Evolutionary conservation across 2,797 vertebrate genomes (phyloP), one percentile per base, ranked within the genome.

Genomic region (Adelosebastes latens): DNA sequence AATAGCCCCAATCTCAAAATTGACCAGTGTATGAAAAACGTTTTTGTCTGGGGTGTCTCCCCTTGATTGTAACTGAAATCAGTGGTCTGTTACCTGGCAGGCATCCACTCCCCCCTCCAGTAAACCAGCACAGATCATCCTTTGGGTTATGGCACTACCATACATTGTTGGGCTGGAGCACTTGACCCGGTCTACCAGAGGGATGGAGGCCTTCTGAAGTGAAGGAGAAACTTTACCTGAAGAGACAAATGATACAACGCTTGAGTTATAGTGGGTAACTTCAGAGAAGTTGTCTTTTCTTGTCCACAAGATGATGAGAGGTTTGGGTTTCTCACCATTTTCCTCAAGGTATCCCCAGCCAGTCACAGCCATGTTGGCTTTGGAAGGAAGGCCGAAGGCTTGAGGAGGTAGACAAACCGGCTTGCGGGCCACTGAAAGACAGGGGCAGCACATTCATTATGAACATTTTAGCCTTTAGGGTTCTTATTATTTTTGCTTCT

Each of bases 121-220:
- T 81, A 70, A 90, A 20, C 98, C 97, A 0, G 98, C 98, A 18
- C 98, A 99, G 68, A 99, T 83, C 98, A 99, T 99, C 83, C 86
- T 95, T 34, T 81, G 6, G 0, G 95, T 96, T 34, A 99, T 84
- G 1, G 89, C 46, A 0, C 52, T 32, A 0, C 95, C 96, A 59
- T 99, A 99, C 1, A 97, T 79, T 0, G 36, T 0, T 1, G 88
- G 81, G 5, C 89, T 91, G 39, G 97, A 95, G 75, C 98, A 99
- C 69, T 34, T 58, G 0, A 12, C 18, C 3, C 8, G 63, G 77
- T 93, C 86, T 5, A 98, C 96, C 75, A 97, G 81, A 34, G 91
- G 73, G 71, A 99, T 79, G 0, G 70, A 22, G 0, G 96, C 98
- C 90, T 97, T 94, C 90, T 97, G 97, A 60, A 99, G 95, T 0